Percentiles rank a stretch among this genome's conserved stretches.
These are phyloP conservation scores for Hemistola chrysoprasaria DNA, from an alignment of 2,888 invertebrate genomes.

Conservation along the genomic window DNA sequence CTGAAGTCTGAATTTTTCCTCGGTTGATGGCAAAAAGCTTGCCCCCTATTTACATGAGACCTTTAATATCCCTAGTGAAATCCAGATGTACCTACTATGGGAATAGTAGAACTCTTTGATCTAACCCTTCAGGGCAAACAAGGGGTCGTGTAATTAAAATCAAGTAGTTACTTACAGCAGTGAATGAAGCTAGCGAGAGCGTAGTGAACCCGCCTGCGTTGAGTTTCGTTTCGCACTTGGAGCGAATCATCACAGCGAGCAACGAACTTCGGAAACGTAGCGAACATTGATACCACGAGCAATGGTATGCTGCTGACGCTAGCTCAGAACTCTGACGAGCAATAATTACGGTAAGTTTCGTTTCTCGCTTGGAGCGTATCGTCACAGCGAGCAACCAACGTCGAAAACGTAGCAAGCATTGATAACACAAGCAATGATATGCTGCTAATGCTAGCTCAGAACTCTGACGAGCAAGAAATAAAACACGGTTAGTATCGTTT, in stretches of 20 bases:
- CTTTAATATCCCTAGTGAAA: too few relatives aligned
- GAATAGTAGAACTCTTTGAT: too few relatives aligned
- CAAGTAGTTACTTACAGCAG: conserved; percentile 76
- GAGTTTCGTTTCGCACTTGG: conserved; percentile 49
- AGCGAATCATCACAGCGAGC: conserved; percentile 48
- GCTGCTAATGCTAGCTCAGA: conserved; percentile 12
- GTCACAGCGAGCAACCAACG: conserved; percentile 51
- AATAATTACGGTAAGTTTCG: conserved; percentile 51
- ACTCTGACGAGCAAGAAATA: conserved; percentile 8
- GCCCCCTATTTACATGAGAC: too few relatives aligned
- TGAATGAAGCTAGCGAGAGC: conserved; percentile 75
- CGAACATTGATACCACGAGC: conserved; percentile 21
- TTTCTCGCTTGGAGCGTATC: conserved; percentile 48
- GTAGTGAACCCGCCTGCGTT: conserved; percentile 76
- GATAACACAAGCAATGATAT: conserved; percentile 18
- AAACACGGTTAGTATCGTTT: conserved; percentile 47
- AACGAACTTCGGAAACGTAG: conserved; percentile 48
- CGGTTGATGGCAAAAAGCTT: too few relatives aligned
- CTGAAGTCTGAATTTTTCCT: too few relatives aligned
- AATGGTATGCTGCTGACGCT: conserved; percentile 11
- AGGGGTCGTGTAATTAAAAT: too few relatives aligned
- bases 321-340: conserved; percentile 16
- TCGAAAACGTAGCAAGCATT: conserved; percentile 37
- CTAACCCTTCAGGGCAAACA: too few relatives aligned
- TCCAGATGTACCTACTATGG: too few relatives aligned